phyloP scores from a whole-genome alignment of 2,888 invertebrate genomes.

The Acrobasis suavella region DNA sequence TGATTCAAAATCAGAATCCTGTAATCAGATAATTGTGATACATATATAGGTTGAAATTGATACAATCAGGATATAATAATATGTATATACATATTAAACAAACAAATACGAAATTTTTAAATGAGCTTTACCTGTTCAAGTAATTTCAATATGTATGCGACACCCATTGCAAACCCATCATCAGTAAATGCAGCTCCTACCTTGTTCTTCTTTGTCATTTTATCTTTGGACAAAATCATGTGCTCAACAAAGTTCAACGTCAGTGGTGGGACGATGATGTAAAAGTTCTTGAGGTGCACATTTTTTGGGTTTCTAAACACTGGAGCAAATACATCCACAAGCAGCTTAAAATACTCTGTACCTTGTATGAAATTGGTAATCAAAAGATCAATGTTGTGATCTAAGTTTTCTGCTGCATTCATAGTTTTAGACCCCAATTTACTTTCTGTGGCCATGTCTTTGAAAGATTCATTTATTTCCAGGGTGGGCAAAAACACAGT shows the following conservation, averaged over 20 bases:
- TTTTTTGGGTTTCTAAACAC: slow-evolving; percentile 94
- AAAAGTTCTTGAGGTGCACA: slow-evolving; percentile 95
- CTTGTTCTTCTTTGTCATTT: slow-evolving; percentile 94
- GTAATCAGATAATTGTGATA: slow-evolving; percentile 36
- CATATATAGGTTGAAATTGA: no score
- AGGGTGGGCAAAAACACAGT: slow-evolving; percentile 94
- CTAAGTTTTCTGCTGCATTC: slow-evolving; percentile 87
- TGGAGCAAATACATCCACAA: slow-evolving; percentile 95
- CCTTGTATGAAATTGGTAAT: slow-evolving; percentile 93
- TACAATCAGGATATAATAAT: no score
- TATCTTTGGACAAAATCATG: slow-evolving; percentile 94
- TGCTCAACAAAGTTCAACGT: slow-evolving; percentile 98
- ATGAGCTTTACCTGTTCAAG: slow-evolving; percentile 87
- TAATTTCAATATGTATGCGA: slow-evolving; percentile 95
- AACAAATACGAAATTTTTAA: background rate
- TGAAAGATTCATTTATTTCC: slow-evolving; percentile 82
- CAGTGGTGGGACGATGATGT: slow-evolving; percentile 95
- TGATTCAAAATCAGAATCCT: slow-evolving; percentile 91
- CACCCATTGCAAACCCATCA: slow-evolving; percentile 98
- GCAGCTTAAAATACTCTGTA: slow-evolving; percentile 93
- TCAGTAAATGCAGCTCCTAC: slow-evolving; percentile 96
- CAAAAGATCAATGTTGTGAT: slow-evolving; percentile 89
- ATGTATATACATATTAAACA: no score
- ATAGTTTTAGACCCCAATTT: slow-evolving; percentile 83
- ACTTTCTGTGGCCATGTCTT: slow-evolving; percentile 84